These are phyloP conservation scores for Acipenser oxyrinchus DNA, from an alignment of 2,797 vertebrate species.

Conservation along the genomic window DNA sequence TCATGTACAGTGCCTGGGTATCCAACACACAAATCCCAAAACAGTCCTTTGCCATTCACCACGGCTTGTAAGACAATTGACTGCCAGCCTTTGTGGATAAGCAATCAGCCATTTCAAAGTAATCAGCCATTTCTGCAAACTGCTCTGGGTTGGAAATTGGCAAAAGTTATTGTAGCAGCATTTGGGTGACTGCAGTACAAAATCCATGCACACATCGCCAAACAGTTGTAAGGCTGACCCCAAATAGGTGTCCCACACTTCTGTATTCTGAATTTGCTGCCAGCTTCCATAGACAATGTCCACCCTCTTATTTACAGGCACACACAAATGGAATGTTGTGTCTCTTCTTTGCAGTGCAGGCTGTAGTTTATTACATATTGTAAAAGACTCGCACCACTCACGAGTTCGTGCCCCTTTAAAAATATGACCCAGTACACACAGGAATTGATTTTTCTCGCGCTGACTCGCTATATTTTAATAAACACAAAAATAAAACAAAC, in stretches of 20 bases:
- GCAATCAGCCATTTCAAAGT: background rate
- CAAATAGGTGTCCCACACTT: conserved; percentile 25
- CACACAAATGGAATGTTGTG: conserved; percentile 23
- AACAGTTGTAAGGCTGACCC: conserved; percentile 23
- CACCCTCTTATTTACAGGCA: conserved; percentile 21
- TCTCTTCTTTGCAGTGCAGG: conserved; percentile 15
- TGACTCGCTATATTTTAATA: no score
- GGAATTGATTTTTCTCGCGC: no score
- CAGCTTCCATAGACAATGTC: conserved; percentile 26
- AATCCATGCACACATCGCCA: conserved; percentile 27
- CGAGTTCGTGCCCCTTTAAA: no score
- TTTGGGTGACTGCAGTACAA: background rate
- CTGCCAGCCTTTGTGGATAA: conserved; percentile 24
- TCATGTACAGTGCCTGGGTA: conserved; percentile 15
- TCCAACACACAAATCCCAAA: conserved; percentile 28
- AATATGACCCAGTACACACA: no score
- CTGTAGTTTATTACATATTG: conserved; percentile 5
- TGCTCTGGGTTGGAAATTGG: background rate
- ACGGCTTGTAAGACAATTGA: conserved; percentile 16
- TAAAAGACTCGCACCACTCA: no score
- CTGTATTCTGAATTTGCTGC: conserved; percentile 25
- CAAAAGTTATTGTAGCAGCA: background rate
- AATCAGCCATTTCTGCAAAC: conserved; percentile 6
- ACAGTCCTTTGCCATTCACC: conserved; percentile 17
- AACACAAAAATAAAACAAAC: no score